phyloP scores from a whole-genome alignment of 2,113 vertebrate genomes.

The Aramus guarauna region DNA sequence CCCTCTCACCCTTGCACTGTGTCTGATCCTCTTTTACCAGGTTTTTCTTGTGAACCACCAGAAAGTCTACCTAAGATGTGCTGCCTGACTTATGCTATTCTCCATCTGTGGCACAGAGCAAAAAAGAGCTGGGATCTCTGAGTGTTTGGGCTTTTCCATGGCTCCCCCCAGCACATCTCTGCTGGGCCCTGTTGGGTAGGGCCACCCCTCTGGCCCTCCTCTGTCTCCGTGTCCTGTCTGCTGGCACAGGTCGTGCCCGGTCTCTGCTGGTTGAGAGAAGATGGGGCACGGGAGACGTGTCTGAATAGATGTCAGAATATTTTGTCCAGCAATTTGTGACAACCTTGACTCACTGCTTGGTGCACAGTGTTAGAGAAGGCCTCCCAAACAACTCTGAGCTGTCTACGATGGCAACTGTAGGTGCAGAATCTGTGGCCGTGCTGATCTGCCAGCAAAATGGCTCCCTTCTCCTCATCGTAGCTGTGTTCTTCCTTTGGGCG shows the following conservation, averaged over 20 bases:
- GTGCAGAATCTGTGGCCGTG: neutral
- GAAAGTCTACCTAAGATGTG: neutral
- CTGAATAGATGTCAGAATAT: neutral
- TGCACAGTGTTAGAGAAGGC: neutral
- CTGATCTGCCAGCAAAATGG: neutral
- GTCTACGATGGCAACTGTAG: neutral
- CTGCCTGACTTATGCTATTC: neutral
- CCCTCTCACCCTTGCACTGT: neutral
- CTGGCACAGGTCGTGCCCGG: accelerated
- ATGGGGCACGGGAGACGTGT: accelerated
- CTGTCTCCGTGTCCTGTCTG: neutral
- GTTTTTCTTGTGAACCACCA: neutral
- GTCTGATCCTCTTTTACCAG: neutral
- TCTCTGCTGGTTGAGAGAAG: neutral
- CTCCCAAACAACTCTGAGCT: neutral
- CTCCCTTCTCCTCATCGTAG: neutral
- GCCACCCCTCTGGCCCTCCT: neutral
- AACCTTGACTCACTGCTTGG: accelerated
- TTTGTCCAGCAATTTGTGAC: neutral
- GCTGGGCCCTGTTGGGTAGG: neutral
- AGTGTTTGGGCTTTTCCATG: neutral
- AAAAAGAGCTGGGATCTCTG: neutral
- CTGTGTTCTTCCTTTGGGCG: neutral
- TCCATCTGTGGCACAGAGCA: neutral
- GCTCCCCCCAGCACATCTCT: neutral